These are phyloP conservation scores for Pogoniulus pusillus DNA, from an alignment of 2,797 vertebrate genomes.

Conservation along the genomic window DNA sequence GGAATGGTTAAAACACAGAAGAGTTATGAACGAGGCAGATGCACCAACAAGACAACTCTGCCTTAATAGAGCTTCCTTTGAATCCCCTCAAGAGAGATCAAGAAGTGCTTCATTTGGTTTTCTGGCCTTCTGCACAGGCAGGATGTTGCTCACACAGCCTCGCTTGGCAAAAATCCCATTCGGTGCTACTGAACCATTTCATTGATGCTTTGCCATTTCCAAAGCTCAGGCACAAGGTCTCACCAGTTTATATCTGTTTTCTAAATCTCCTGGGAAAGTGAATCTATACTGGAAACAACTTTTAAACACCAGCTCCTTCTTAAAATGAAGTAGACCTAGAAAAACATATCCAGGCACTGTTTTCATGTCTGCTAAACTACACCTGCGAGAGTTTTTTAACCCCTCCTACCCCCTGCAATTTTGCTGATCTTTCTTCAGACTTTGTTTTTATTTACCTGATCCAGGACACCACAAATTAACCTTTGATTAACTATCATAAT, in stretches of 20 bases:
- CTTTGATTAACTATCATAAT: neutral
- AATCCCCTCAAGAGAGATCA: neutral
- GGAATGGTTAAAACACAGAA: neutral
- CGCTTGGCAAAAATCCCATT: neutral
- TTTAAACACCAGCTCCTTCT: neutral
- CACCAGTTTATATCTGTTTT: neutral
- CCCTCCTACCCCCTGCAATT: neutral
- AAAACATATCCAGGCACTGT: neutral
- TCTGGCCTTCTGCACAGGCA: neutral
- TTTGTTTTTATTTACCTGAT: neutral
- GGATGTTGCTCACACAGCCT: neutral
- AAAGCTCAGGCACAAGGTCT: neutral
- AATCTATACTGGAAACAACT: neutral
- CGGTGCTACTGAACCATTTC: conserved; percentile 7
- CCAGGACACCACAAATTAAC: neutral
- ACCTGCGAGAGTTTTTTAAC: neutral
- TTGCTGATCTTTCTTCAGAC: neutral
- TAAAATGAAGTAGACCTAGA: neutral
- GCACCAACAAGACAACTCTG: neutral
- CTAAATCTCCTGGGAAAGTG: neutral
- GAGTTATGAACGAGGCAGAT: neutral
- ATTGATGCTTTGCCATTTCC: neutral
- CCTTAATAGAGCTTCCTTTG: neutral
- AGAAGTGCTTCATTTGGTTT: conserved; percentile 22
- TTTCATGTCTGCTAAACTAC: neutral